Percentiles rank a stretch among this genome's conserved stretches.
These are phyloP conservation scores for Clupea harengus DNA, from an alignment of 2,113 vertebrate species.

Conservation along the genomic window DNA sequence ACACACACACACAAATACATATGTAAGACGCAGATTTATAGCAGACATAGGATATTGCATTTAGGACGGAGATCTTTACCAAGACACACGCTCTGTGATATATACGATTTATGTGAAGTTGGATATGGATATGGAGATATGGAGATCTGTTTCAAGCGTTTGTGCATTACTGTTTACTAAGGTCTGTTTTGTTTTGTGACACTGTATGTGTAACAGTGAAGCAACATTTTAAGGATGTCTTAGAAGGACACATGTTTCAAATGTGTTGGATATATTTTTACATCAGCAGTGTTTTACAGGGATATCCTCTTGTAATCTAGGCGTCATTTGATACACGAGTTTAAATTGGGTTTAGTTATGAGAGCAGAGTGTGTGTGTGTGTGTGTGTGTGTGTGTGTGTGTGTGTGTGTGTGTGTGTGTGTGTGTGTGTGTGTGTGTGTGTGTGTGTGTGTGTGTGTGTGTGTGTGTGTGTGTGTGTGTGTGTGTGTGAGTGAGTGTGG, in stretches of 20 bases:
- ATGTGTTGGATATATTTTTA: neutral
- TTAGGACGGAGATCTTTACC: neutral
- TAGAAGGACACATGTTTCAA: neutral
- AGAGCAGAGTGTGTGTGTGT: slow-evolving; percentile 14
- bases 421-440: slow-evolving; percentile 1
- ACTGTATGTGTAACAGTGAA: neutral
- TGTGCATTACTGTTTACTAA: neutral
- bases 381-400: neutral
- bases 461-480: slow-evolving; percentile 36
- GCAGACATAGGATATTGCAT: neutral
- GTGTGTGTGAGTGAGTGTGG: slow-evolving; percentile 27
- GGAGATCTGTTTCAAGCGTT: neutral
- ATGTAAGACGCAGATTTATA: neutral
- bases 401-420: slow-evolving; percentile 23
- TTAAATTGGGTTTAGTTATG: slow-evolving; percentile 16
- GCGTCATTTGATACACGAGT: neutral
- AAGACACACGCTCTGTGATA: neutral
- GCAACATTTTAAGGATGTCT: neutral
- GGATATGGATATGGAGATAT: neutral
- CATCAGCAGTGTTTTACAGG: neutral
- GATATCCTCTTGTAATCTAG: neutral
- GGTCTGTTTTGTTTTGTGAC: neutral
- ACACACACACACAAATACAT: slow-evolving; percentile 19
- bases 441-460: slow-evolving; percentile 18
- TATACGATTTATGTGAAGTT: neutral